These are phyloP conservation scores for Pyrrhosoma nymphula DNA, from an alignment of 2,888 invertebrate genomes.

Conservation along the genomic window DNA sequence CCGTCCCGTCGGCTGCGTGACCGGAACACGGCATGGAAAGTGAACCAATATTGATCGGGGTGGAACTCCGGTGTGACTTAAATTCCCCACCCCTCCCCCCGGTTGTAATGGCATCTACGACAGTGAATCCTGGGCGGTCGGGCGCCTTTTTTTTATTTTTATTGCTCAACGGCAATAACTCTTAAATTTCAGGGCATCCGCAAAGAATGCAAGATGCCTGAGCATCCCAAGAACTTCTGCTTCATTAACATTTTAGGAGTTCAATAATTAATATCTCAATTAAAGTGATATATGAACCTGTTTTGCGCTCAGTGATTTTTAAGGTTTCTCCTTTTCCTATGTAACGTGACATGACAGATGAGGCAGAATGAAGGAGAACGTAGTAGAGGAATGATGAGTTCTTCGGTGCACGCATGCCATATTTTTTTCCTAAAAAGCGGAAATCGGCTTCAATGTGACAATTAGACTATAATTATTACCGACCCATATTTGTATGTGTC, in stretches of 20 bases:
- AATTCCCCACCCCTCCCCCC: background rate
- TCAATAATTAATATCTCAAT: background rate
- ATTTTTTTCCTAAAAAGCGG: background rate
- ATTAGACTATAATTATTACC: background rate
- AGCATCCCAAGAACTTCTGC: background rate
- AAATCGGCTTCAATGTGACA: background rate
- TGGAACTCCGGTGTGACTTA: background rate
- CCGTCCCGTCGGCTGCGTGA: slow-evolving; percentile 18
- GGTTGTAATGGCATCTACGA: background rate
- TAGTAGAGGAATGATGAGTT: background rate
- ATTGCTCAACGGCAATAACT: background rate
- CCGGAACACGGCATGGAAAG: background rate
- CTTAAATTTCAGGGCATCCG: background rate
- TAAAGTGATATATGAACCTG: slow-evolving; percentile 12
- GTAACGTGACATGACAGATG: background rate
- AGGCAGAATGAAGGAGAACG: background rate
- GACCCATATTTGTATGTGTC: background rate
- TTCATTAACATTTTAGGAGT: background rate
- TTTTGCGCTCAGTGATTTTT: background rate
- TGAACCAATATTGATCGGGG: slow-evolving; percentile 20
- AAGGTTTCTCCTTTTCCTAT: background rate
- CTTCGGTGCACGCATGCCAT: background rate
- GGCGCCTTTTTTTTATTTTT: background rate
- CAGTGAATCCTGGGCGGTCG: background rate
- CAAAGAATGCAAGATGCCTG: background rate